These are phyloP conservation scores for Merops nubicus DNA, from an alignment of 2,113 vertebrate genomes.

Conservation along the genomic window DNA sequence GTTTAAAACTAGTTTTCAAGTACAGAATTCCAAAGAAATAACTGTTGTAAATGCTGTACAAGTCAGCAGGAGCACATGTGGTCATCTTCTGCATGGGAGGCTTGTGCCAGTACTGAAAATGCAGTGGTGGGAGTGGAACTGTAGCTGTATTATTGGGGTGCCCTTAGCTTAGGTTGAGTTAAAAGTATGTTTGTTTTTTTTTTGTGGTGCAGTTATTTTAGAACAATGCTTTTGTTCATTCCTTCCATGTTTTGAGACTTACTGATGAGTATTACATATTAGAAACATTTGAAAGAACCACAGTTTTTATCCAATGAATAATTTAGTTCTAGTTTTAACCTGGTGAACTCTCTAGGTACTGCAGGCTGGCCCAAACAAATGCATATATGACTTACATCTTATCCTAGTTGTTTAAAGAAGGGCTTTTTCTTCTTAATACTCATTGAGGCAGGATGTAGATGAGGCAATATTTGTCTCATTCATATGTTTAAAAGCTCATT, in stretches of 20 bases:
- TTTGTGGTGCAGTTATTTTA: not conserved
- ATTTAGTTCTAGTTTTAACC: not conserved
- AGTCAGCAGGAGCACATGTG: rapidly evolving
- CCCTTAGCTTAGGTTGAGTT: not conserved
- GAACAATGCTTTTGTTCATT: not conserved
- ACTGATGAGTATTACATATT: not conserved
- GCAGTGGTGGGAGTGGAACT: not conserved
- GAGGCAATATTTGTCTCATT: not conserved
- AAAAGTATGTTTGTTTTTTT: no score
- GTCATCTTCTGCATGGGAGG: not conserved
- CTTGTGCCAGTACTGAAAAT: not conserved
- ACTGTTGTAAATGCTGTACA: not conserved
- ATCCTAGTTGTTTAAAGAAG: not conserved
- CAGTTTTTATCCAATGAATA: not conserved
- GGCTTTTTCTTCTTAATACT: not conserved
- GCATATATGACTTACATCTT: not conserved
- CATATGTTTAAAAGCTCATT: not conserved
- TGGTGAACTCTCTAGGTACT: not conserved
- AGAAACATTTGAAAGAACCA: not conserved
- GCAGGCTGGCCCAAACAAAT: not conserved
- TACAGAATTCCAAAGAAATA: no score
- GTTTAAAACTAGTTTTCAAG: not conserved
- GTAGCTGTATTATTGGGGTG: not conserved
- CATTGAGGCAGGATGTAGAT: not conserved
- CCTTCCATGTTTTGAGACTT: not conserved